phyloP scores from a whole-genome alignment of 2,888 invertebrate genomes.

The Drosophila eohydei region DNA sequence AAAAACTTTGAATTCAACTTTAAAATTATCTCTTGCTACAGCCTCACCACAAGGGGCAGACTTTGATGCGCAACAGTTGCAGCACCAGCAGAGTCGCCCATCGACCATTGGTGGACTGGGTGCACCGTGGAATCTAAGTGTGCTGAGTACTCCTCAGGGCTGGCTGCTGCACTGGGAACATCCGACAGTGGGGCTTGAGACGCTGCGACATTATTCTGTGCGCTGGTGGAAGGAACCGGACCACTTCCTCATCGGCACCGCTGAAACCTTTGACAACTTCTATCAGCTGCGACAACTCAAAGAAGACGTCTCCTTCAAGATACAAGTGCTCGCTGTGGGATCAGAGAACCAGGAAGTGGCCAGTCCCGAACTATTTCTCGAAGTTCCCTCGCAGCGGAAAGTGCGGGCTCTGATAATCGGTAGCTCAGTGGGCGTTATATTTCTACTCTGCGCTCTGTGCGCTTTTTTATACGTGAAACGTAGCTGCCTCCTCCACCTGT shows the following conservation, averaged over 20 bases:
- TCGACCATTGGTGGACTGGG: slow-evolving; percentile 60
- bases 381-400: slow-evolving; percentile 90
- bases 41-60: slow-evolving; percentile 55
- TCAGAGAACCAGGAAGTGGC: slow-evolving; percentile 87
- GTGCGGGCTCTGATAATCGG: slow-evolving; percentile 90
- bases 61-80: slow-evolving; percentile 54
- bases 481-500: slow-evolving; percentile 82
- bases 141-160: slow-evolving; percentile 90
- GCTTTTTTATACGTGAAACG: slow-evolving; percentile 86
- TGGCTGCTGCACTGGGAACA: slow-evolving; percentile 91
- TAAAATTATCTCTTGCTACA: background rate
- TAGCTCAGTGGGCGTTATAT: slow-evolving; percentile 89
- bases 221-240: slow-evolving; percentile 90
- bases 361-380: slow-evolving; percentile 88
- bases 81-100: slow-evolving; percentile 52
- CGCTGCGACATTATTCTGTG: slow-evolving; percentile 88
- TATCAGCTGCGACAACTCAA: slow-evolving; percentile 89
- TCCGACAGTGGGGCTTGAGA: slow-evolving; percentile 87
- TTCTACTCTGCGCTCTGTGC: slow-evolving; percentile 88
- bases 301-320: slow-evolving; percentile 90
- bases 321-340: slow-evolving; percentile 90
- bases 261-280: slow-evolving; percentile 89
- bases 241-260: slow-evolving; percentile 88
- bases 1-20: too few species aligned
- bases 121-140: slow-evolving; percentile 89